Conservation (phyloP, 2,113 vertebrate species). For the Seriola rivoliana region DNA sequence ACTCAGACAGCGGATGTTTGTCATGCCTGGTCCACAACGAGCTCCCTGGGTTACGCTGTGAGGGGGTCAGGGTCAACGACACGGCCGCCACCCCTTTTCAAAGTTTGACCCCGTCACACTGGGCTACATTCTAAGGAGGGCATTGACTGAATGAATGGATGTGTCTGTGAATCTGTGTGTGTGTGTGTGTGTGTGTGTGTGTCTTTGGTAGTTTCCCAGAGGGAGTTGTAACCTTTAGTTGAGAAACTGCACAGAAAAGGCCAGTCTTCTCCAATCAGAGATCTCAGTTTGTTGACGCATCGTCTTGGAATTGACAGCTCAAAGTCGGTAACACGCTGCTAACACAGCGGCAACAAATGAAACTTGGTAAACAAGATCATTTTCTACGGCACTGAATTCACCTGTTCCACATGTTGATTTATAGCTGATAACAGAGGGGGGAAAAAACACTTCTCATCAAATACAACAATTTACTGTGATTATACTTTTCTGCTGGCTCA, state of each 20-base stretch:
- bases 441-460: conserved; percentile 4
- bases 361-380: conserved; percentile 44
- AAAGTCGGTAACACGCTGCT: conserved; percentile 32
- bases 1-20: conserved; percentile 37
- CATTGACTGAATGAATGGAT: conserved; percentile 19
- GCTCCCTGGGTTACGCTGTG: conserved; percentile 23
- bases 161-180: background rate
- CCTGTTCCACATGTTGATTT: conserved; percentile 56
- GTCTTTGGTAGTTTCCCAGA: conserved; percentile 3
- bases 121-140: conserved; percentile 24
- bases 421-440: background rate
- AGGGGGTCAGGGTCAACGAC: conserved; percentile 55
- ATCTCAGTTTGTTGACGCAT: conserved; percentile 36
- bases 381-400: conserved; percentile 33
- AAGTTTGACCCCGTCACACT: conserved; percentile 54
- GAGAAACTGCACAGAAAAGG: conserved; percentile 2
- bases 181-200: conserved; percentile 7
- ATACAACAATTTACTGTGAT: conserved; percentile 37
- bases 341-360: conserved; percentile 42
- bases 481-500: conserved; percentile 12
- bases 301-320: conserved; percentile 36
- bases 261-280: conserved; percentile 1
- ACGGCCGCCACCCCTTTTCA: conserved; percentile 35
- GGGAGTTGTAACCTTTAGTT: conserved; percentile 40
- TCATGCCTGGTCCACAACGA: conserved; percentile 24